Evolutionary conservation across 2,113 vertebrate genomes (phyloP).

Genomic region (Antigone vipio): DNA sequence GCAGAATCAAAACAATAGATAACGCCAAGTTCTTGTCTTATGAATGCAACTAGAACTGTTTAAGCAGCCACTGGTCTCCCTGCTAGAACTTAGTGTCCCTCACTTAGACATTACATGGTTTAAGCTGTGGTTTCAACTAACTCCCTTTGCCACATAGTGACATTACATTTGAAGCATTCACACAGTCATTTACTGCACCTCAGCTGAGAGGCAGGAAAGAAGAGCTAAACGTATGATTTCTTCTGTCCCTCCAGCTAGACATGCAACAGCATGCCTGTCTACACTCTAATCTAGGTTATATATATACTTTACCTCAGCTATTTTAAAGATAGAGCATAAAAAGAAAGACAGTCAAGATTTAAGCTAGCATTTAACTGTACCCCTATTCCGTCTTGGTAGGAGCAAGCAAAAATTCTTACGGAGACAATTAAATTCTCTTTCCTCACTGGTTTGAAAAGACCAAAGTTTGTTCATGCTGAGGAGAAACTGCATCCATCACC

Average conservation of each 20-base stretch:
- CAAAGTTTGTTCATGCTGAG: not conserved
- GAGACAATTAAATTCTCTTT: not conserved
- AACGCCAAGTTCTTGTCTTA: not conserved
- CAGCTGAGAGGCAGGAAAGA: conserved; percentile 4
- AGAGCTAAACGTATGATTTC: conserved; percentile 40
- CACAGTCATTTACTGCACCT: conserved; percentile 24
- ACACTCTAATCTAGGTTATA: conserved; percentile 29
- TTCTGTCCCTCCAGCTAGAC: conserved; percentile 52
- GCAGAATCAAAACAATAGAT: not conserved
- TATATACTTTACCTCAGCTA: conserved; percentile 25
- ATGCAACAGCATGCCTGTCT: conserved; percentile 34
- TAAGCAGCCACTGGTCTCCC: not conserved
- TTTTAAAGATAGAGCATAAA: conserved; percentile 20
- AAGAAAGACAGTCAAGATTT: conserved; percentile 10
- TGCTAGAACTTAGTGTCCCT: not conserved
- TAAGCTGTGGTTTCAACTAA: not conserved
- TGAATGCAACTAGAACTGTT: not conserved
- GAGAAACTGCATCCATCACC: not conserved
- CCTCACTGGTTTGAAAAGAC: not conserved
- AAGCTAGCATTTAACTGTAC: not conserved
- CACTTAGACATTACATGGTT: not conserved
- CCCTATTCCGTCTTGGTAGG: not conserved
- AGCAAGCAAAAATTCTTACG: not conserved
- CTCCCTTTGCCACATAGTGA: not conserved
- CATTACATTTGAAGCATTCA: not conserved